phyloP scores from a whole-genome alignment of 2,888 invertebrate species.

The Acheta domesticus region DNA sequence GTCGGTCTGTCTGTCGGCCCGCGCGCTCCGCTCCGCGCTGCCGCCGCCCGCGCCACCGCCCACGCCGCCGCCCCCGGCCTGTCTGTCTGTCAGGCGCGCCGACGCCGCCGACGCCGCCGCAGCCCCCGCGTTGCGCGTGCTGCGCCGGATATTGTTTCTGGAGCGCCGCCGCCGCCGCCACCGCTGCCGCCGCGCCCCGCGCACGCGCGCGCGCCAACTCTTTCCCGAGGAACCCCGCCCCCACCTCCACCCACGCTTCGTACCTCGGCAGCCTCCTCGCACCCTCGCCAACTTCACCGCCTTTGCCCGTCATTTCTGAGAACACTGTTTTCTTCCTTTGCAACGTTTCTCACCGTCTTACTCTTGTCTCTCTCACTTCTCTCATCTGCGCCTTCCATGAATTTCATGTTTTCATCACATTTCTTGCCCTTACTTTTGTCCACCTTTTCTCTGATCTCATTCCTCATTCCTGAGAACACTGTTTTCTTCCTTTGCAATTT shows the following conservation, averaged over 20 bases:
- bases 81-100: slow-evolving; percentile 9
- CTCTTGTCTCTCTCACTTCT: too few species aligned
- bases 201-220: background rate
- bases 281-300: too few species aligned
- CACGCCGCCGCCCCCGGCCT: background rate
- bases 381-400: too few species aligned
- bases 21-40: background rate
- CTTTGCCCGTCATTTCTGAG: too few species aligned
- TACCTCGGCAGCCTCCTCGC: too few species aligned
- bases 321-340: too few species aligned
- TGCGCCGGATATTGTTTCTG: slow-evolving; percentile 1
- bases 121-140: slow-evolving; percentile 1
- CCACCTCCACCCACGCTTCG: background rate
- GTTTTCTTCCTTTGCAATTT: too few species aligned
- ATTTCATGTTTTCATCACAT: too few species aligned
- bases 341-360: too few species aligned
- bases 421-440: too few species aligned
- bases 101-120: background rate
- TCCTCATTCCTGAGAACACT: too few species aligned
- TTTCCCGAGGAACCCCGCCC: background rate
- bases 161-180: background rate
- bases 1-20: background rate
- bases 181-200: background rate
- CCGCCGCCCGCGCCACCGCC: background rate
- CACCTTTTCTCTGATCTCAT: too few species aligned